Percentiles rank a stretch among this genome's conserved stretches.
Conservation (phyloP, 2,797 vertebrate genomes). For the Smutsia gigantea region DNA sequence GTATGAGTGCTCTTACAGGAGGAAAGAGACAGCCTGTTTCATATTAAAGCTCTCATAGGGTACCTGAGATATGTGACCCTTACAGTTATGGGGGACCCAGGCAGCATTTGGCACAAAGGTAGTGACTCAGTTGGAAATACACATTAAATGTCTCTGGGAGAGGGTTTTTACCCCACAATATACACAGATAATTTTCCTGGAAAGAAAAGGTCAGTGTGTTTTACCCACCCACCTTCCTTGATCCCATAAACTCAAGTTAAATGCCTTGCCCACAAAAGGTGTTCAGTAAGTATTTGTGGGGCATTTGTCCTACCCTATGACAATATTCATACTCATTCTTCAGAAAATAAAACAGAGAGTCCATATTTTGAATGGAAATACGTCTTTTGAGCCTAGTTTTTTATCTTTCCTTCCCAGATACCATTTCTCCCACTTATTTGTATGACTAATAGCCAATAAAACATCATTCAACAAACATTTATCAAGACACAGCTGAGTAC, state of each 20-base stretch:
- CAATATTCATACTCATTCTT: background rate
- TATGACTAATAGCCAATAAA: background rate
- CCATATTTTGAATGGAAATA: background rate
- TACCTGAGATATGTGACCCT: background rate
- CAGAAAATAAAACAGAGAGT: background rate
- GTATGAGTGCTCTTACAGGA: background rate
- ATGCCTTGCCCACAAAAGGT: background rate
- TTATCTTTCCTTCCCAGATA: background rate
- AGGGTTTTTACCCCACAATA: background rate
- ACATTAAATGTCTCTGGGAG: background rate
- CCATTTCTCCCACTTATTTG: background rate
- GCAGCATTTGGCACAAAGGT: background rate
- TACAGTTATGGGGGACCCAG: background rate
- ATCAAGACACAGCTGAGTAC: background rate
- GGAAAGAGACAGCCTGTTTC: background rate
- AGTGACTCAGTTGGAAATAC: background rate
- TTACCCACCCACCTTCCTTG: background rate
- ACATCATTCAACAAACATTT: background rate
- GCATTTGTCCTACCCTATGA: background rate
- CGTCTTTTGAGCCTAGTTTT: conserved; percentile 28
- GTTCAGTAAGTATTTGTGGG: background rate
- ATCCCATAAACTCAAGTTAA: background rate
- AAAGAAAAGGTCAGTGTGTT: background rate
- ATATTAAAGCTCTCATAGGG: background rate
- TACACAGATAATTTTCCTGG: background rate